Evolutionary conservation across 2,113 vertebrate genomes (phyloP).

Genomic region (Bambusicola thoracicus): DNA sequence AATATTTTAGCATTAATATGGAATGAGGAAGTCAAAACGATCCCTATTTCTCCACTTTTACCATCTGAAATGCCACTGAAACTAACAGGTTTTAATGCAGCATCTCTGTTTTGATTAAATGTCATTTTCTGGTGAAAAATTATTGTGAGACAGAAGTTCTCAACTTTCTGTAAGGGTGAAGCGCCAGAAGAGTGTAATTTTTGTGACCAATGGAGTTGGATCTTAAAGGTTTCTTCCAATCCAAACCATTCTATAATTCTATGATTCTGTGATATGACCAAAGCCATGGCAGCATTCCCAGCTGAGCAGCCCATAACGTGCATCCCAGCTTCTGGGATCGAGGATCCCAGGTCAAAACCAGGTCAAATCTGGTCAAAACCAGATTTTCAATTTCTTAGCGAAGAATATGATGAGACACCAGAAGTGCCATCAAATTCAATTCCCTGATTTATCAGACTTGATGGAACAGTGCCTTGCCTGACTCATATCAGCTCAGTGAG

Average conservation of each 20-base stretch:
- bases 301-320: rapidly evolving
- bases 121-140: background rate
- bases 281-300: background rate
- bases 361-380: too few relatives aligned
- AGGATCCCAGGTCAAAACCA: too few relatives aligned
- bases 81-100: background rate
- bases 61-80: background rate
- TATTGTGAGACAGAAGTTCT: background rate
- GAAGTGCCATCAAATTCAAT: too few relatives aligned
- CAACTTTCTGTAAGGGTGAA: background rate
- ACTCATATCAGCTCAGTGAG: background rate
- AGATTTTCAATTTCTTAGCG: background rate
- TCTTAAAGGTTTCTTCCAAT: too few relatives aligned
- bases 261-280: background rate
- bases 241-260: too few relatives aligned
- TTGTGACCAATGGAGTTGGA: background rate
- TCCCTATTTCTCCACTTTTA: background rate
- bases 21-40: conserved; percentile 39
- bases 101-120: rapidly evolving
- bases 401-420: background rate
- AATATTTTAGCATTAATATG: background rate
- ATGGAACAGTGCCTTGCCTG: background rate
- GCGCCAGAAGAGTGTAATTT: background rate
- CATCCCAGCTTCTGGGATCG: background rate
- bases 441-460: background rate